Evolutionary conservation across 2,113 vertebrate species (phyloP).

Genomic region (Fulmarus glacialis): DNA sequence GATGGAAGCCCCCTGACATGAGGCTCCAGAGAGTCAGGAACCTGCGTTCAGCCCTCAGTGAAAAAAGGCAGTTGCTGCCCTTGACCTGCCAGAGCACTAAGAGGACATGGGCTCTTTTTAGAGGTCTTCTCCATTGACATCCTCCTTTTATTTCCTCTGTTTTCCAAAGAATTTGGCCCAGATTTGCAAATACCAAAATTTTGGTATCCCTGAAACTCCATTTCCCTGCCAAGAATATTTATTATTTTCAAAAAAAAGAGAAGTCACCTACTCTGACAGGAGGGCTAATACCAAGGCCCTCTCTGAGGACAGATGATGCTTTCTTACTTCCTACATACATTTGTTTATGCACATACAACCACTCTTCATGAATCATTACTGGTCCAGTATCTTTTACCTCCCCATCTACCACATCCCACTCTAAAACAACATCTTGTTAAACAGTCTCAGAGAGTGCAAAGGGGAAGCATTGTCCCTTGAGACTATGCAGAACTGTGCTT

Average conservation of each 20-base stretch:
- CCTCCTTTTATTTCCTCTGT: neutral
- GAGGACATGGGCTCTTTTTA: neutral
- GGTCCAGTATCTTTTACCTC: neutral
- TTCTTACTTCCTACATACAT: neutral
- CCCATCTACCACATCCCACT: neutral
- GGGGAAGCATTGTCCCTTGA: neutral
- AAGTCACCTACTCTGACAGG: neutral
- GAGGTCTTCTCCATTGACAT: neutral
- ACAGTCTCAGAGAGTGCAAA: neutral
- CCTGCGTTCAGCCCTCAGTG: neutral
- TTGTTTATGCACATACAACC: neutral
- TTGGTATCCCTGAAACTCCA: neutral
- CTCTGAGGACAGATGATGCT: neutral
- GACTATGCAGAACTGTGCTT: neutral
- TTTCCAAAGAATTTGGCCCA: neutral
- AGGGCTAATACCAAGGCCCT: neutral
- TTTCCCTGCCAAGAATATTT: neutral
- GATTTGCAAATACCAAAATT: neutral
- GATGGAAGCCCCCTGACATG: neutral
- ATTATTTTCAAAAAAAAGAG: neutral
- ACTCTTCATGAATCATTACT: neutral
- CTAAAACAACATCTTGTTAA: neutral
- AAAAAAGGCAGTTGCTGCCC: neutral
- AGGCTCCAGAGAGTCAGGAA: neutral
- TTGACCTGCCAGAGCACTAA: neutral